Conservation (phyloP, 2,113 vertebrate species). For the Scortum barcoo region DNA sequence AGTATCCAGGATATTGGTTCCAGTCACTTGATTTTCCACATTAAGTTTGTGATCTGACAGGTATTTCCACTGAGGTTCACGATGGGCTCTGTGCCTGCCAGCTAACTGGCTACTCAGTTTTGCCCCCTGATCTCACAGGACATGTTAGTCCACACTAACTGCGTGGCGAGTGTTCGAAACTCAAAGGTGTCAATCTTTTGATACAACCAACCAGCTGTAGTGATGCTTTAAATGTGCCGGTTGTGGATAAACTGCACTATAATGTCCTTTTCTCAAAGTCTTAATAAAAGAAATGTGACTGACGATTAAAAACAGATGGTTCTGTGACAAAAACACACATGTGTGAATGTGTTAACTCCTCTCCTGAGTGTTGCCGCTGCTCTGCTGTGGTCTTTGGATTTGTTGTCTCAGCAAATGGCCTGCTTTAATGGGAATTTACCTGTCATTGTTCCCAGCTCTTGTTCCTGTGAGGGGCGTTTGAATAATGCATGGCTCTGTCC, state of each 20-base stretch:
- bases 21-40: constrained; percentile 50
- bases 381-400: constrained; percentile 20
- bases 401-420: constrained; percentile 55
- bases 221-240: neutral
- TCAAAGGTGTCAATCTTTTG: constrained; percentile 34
- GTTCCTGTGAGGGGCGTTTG: constrained; percentile 46
- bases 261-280: neutral
- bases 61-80: constrained; percentile 47
- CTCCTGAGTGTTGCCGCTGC: neutral
- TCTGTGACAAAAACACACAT: neutral
- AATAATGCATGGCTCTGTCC: constrained; percentile 66
- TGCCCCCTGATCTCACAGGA: constrained; percentile 14
- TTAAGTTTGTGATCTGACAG: constrained; percentile 42
- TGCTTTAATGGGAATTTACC: constrained; percentile 59
- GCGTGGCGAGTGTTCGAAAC: constrained; percentile 4
- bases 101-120: constrained; percentile 16
- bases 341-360: constrained; percentile 3
- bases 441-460: constrained; percentile 50
- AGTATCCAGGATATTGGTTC: constrained; percentile 31
- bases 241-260: neutral
- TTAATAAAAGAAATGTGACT: neutral
- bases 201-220: neutral
- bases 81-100: neutral
- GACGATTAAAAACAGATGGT: neutral
- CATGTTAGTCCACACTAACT: constrained; percentile 12